phyloP scores from a whole-genome alignment of 2,797 vertebrate genomes.

The Neosilurus mollespiculum region DNA sequence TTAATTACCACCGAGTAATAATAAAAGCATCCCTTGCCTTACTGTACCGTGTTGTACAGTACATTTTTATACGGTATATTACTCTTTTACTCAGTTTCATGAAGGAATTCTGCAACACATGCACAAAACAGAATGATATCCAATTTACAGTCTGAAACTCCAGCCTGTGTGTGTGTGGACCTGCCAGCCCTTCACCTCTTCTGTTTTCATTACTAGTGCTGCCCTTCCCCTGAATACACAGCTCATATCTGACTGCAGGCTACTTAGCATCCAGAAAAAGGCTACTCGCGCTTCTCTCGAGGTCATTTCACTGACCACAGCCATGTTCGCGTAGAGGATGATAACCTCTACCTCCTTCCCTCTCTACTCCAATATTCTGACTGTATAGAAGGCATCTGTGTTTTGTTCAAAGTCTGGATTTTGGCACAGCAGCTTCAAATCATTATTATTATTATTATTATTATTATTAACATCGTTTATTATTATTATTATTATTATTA shows the following conservation, averaged over 20 bases:
- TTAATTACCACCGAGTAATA: not conserved
- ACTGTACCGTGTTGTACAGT: not conserved
- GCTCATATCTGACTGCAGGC: constrained; percentile 27
- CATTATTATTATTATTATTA: not conserved
- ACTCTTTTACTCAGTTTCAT: not conserved
- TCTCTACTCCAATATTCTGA: not conserved
- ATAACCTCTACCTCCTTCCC: constrained; percentile 22
- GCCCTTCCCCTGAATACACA: constrained; percentile 32
- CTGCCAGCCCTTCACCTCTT: constrained; percentile 20
- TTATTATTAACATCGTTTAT: too few relatives aligned
- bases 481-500: not conserved
- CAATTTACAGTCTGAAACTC: constrained; percentile 35
- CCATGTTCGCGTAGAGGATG: not conserved
- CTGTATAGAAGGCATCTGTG: not conserved
- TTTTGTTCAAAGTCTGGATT: not conserved
- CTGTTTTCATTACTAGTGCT: not conserved
- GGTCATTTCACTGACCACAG: constrained; percentile 31
- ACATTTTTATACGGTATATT: not conserved
- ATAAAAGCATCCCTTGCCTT: not conserved
- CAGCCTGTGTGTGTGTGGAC: constrained; percentile 8
- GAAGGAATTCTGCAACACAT: not conserved
- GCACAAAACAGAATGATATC: constrained; percentile 32
- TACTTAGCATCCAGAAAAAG: constrained; percentile 43
- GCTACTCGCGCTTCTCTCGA: constrained; percentile 16
- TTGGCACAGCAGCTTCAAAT: not conserved